These are phyloP conservation scores for Oreochromis tanganicae DNA, from an alignment of 2,113 vertebrate species.

Conservation along the genomic window DNA sequence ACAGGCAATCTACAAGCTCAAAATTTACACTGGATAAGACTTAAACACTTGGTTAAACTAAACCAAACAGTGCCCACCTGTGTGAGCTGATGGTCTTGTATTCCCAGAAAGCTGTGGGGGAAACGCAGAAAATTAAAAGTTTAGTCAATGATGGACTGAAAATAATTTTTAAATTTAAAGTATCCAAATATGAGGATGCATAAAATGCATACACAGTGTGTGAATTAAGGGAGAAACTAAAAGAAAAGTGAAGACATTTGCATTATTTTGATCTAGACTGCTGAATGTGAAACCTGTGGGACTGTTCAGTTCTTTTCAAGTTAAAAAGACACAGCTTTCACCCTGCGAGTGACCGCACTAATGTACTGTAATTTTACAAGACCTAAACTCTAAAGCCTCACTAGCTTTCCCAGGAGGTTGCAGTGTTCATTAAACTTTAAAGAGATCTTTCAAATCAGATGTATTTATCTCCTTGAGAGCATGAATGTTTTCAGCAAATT, in stretches of 20 bases:
- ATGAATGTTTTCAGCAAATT: neutral
- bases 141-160: neutral
- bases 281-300: neutral
- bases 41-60: neutral
- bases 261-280: neutral
- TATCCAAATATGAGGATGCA: neutral
- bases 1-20: neutral
- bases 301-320: neutral
- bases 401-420: neutral
- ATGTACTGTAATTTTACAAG: neutral
- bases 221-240: neutral
- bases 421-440: neutral
- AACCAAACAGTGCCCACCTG: neutral
- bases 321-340: neutral
- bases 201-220: neutral
- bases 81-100: neutral
- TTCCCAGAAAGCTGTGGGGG: neutral
- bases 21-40: neutral
- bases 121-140: neutral
- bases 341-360: neutral
- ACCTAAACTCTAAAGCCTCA: neutral
- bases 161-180: neutral
- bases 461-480: neutral
- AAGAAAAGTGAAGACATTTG: neutral
- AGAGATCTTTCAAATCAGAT: conserved; percentile 6